These are phyloP conservation scores for Pavo muticus DNA, from an alignment of 2,113 vertebrate genomes.

Conservation along the genomic window DNA sequence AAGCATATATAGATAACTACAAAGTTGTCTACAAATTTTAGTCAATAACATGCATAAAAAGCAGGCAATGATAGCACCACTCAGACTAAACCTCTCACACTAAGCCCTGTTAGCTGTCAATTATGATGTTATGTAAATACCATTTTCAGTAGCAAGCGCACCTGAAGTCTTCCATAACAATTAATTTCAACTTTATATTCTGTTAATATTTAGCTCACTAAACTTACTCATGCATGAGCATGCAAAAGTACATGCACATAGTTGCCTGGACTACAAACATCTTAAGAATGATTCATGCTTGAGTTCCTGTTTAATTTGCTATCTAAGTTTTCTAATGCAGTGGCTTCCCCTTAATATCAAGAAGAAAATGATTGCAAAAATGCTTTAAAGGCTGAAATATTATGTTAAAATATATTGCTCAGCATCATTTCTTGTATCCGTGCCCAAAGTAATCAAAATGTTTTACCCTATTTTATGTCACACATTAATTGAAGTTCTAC, in stretches of 20 bases:
- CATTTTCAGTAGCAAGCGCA: not conserved
- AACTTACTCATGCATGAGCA: not conserved
- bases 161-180: not conserved
- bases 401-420: constrained; percentile 15
- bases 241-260: not conserved
- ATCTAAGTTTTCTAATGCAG: not conserved
- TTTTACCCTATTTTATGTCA: constrained; percentile 41
- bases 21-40: not conserved
- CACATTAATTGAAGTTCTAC: constrained; percentile 43
- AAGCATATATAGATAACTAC: not conserved
- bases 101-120: not conserved
- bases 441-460: constrained; percentile 4
- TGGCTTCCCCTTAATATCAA: not conserved
- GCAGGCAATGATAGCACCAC: not conserved
- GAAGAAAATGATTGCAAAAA: not conserved
- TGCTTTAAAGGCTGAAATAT: not conserved
- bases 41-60: not conserved
- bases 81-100: not conserved
- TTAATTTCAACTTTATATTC: not conserved
- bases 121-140: not conserved
- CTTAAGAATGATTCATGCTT: not conserved
- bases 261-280: not conserved
- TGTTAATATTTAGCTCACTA: not conserved
- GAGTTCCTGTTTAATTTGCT: not conserved
- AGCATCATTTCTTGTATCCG: not conserved